These are phyloP conservation scores for Recurvirostra avosetta DNA, from an alignment of 2,113 vertebrate genomes.

Conservation along the genomic window DNA sequence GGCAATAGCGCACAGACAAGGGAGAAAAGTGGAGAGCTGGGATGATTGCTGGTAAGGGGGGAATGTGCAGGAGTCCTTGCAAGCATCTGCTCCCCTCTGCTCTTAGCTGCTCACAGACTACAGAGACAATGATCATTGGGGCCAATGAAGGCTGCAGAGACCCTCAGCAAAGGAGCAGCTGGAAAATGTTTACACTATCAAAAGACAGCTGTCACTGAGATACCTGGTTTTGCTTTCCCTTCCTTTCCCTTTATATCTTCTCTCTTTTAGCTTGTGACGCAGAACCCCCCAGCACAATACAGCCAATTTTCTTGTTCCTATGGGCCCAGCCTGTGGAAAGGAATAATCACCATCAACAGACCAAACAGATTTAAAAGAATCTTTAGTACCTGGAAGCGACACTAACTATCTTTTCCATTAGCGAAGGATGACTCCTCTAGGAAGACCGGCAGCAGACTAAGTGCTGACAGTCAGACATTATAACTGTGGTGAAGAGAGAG, in stretches of 20 bases:
- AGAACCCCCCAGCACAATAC: neutral
- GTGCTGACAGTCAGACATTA: neutral
- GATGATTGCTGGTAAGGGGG: neutral
- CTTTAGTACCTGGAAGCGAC: neutral
- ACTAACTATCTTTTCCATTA: neutral
- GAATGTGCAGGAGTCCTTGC: neutral
- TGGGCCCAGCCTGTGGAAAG: neutral
- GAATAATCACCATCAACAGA: neutral
- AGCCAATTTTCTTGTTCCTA: neutral
- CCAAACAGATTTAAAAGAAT: neutral
- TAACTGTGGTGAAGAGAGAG: neutral
- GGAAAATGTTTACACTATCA: neutral
- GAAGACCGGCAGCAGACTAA: neutral
- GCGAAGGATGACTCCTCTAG: neutral
- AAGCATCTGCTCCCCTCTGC: neutral
- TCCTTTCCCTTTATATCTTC: neutral
- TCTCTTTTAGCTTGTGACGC: neutral
- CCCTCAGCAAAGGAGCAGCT: neutral
- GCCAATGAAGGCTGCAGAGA: neutral
- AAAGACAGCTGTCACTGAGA: neutral
- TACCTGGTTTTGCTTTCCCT: neutral
- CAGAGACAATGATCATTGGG: neutral
- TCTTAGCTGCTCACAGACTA: neutral
- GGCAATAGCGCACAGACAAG: neutral
- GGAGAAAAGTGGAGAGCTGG: neutral